Percentiles rank a stretch among this genome's conserved stretches.
Evolutionary conservation across 2,113 vertebrate species (phyloP).

Genomic region (Myrmecobius fasciatus): DNA sequence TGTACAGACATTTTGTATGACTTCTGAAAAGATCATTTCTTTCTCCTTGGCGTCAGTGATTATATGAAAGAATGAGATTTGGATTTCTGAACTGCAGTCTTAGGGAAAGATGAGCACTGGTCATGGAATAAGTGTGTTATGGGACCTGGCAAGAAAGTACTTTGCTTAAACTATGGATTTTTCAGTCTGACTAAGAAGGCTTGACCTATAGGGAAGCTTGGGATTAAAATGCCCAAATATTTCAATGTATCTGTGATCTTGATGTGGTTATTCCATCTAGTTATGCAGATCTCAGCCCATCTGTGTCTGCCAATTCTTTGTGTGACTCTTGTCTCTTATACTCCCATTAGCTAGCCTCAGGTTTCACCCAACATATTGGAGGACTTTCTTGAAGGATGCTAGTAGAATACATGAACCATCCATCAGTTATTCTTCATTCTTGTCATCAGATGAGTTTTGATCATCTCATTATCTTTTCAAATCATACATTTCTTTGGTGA

Average conservation of each 20-base stretch:
- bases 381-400: neutral
- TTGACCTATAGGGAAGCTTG: neutral
- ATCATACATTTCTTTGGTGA: neutral
- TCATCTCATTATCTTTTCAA: neutral
- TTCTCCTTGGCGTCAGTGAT: neutral
- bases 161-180: neutral
- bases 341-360: neutral
- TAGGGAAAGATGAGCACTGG: too few relatives aligned
- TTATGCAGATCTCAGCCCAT: neutral
- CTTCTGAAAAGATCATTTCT: neutral
- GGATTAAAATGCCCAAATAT: too few relatives aligned
- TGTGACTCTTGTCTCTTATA: neutral
- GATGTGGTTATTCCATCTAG: neutral
- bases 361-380: too few relatives aligned
- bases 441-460: neutral
- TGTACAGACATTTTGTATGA: neutral
- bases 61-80: too few relatives aligned
- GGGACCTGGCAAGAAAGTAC: neutral
- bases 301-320: neutral
- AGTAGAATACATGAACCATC: neutral
- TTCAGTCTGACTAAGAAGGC: neutral
- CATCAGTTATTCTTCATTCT: neutral
- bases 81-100: too few relatives aligned
- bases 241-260: neutral
- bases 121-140: neutral